phyloP scores from a whole-genome alignment of 2,113 vertebrate species.

The Erpornis zantholeuca region DNA sequence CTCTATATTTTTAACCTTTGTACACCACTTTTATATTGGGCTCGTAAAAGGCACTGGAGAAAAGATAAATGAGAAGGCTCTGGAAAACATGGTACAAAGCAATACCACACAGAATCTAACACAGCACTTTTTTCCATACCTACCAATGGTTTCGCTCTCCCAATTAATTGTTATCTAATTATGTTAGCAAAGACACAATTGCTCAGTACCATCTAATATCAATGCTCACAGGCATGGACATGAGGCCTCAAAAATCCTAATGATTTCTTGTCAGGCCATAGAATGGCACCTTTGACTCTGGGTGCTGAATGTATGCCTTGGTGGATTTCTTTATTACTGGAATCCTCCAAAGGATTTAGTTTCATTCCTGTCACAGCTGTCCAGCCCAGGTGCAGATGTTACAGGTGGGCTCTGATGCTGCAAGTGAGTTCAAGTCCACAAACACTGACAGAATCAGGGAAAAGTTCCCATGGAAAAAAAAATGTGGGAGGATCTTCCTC shows the following conservation, averaged over 20 bases:
- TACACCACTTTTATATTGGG: background rate
- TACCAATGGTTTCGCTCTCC: background rate
- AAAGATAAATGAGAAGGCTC: background rate
- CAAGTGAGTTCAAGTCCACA: background rate
- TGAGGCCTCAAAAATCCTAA: background rate
- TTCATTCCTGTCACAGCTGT: conserved; percentile 4
- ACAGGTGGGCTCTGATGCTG: background rate
- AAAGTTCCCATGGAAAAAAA: background rate
- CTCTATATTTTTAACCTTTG: background rate
- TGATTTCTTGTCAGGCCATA: background rate
- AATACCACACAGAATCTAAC: background rate
- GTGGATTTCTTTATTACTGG: background rate
- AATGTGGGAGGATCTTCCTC: background rate
- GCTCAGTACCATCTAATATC: background rate
- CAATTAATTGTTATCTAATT: background rate
- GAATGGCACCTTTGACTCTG: background rate
- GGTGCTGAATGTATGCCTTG: background rate
- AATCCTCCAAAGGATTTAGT: background rate
- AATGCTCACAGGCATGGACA: background rate
- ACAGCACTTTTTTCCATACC: background rate
- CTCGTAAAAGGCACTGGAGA: background rate
- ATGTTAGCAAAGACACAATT: background rate
- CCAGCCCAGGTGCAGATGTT: background rate
- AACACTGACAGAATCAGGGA: background rate
- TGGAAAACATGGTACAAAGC: background rate